These are phyloP conservation scores for Pelecanus crispus DNA, from an alignment of 2,113 vertebrate genomes.

Conservation along the genomic window DNA sequence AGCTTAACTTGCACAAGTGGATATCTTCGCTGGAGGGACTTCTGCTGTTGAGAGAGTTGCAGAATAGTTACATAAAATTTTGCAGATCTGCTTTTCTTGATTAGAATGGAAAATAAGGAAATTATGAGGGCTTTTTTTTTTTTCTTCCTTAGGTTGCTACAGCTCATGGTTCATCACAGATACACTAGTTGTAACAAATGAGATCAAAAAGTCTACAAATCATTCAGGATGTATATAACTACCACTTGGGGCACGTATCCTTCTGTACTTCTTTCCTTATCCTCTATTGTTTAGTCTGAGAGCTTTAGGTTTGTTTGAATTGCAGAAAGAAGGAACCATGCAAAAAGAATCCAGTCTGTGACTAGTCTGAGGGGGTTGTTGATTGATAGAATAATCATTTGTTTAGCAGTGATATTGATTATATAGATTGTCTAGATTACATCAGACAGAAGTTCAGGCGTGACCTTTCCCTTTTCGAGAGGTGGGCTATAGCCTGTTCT, in stretches of 20 bases:
- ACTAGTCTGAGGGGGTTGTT: not conserved
- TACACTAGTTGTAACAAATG: not conserved
- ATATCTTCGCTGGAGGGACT: not conserved
- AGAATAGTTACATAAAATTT: not conserved
- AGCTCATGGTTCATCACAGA: not conserved
- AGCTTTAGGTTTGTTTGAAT: not conserved
- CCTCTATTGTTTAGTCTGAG: not conserved
- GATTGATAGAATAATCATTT: constrained; percentile 8
- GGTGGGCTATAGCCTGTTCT: not conserved
- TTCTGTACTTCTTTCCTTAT: not conserved
- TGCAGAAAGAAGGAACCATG: not conserved
- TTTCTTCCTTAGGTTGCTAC: not conserved
- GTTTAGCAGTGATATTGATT: constrained; percentile 14
- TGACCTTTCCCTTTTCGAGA: not conserved
- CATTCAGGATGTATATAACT: not conserved
- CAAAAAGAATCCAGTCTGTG: no score
- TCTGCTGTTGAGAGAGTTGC: not conserved
- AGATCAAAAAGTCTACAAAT: not conserved
- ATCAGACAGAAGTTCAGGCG: not conserved
- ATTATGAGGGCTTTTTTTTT: not conserved
- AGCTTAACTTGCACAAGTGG: not conserved
- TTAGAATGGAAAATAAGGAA: not conserved
- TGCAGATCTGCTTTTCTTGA: not conserved
- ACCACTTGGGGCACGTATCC: not conserved
- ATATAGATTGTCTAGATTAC: not conserved